Evolutionary conservation across 2,888 invertebrate species (phyloP).

Genomic region (Epirrhoe tristata): DNA sequence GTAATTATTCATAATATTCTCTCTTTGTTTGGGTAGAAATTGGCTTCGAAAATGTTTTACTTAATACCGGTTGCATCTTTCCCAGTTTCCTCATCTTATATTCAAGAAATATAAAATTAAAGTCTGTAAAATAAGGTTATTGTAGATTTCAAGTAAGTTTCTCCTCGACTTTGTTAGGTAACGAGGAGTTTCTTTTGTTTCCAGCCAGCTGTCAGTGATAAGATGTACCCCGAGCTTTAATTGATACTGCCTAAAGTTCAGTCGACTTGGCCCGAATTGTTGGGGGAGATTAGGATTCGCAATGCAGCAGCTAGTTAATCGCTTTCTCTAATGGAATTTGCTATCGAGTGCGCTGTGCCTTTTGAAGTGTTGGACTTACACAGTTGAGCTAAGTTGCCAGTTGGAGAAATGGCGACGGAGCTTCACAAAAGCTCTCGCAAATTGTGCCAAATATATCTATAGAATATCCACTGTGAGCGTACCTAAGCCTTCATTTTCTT

Average conservation of each 20-base stretch:
- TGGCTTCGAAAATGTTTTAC: neutral
- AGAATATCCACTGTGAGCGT: neutral
- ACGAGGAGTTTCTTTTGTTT: constrained; percentile 17
- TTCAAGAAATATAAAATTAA: neutral
- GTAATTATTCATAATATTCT: too few species aligned
- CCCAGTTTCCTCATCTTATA: neutral
- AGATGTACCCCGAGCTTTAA: constrained; percentile 42
- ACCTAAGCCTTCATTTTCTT: constrained; percentile 5
- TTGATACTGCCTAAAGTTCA: constrained; percentile 41
- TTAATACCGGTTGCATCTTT: neutral
- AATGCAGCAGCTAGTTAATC: constrained; percentile 37
- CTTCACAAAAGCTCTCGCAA: neutral
- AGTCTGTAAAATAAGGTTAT: neutral
- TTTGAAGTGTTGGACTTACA: constrained; percentile 15
- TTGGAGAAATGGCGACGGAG: neutral
- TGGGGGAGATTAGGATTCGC: constrained; percentile 30
- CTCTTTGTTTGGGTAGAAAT: too few species aligned
- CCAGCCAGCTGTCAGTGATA: constrained; percentile 33
- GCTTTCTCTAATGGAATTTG: constrained; percentile 33
- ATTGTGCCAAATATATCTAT: constrained; percentile 3
- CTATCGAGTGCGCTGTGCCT: constrained; percentile 24
- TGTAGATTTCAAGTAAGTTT: constrained; percentile 10
- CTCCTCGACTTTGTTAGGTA: neutral
- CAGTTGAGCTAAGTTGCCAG: constrained; percentile 14
- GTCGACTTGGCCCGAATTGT: constrained; percentile 22